phyloP scores from a whole-genome alignment of 1,140 invertebrate species.

The Drosophila mauritiana region DNA sequence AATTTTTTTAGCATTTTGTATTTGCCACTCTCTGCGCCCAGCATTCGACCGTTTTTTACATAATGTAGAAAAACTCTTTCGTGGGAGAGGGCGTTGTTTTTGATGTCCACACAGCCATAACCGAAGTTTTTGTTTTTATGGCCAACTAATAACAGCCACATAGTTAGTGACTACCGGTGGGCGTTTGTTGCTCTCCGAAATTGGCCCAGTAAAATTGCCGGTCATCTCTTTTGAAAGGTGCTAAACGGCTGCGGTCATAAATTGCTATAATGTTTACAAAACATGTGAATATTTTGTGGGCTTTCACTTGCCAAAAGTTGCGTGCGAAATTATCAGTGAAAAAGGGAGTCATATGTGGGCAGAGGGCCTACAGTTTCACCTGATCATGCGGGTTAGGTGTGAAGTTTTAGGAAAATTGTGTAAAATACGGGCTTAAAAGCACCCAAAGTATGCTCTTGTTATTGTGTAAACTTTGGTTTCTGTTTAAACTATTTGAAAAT shows the following conservation, averaged over 20 bases:
- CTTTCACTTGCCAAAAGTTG: conserved; percentile 65
- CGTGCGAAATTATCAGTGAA: conserved; percentile 55
- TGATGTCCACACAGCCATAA: conserved; percentile 25
- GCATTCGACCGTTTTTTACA: conserved; percentile 61
- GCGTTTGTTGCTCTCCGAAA: conserved; percentile 19
- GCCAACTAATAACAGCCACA: conserved; percentile 31
- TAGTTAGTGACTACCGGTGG: conserved; percentile 24
- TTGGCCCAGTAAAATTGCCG: conserved; percentile 26
- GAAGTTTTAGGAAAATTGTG: conserved; percentile 20
- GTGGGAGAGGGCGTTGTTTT: conserved; percentile 27
- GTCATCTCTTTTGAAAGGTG: conserved; percentile 51
- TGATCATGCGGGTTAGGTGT: conserved; percentile 47
- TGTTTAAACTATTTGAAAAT: neutral
- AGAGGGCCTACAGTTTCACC: conserved; percentile 21
- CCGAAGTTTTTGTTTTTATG: conserved; percentile 27
- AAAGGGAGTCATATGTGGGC: conserved; percentile 22
- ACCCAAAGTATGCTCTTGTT: neutral
- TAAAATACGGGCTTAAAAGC: conserved; percentile 19
- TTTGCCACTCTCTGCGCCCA: conserved; percentile 22
- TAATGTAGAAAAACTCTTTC: conserved; percentile 32
- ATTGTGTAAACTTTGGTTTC: neutral
- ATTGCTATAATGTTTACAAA: conserved; percentile 50
- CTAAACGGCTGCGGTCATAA: conserved; percentile 68
- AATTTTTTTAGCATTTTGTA: conserved; percentile 44
- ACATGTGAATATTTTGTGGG: conserved; percentile 60